Percentiles rank a stretch among this genome's conserved stretches.
These are phyloP conservation scores for Nymphalis polychloros DNA, from an alignment of 2,888 invertebrate genomes.

Conservation along the genomic window DNA sequence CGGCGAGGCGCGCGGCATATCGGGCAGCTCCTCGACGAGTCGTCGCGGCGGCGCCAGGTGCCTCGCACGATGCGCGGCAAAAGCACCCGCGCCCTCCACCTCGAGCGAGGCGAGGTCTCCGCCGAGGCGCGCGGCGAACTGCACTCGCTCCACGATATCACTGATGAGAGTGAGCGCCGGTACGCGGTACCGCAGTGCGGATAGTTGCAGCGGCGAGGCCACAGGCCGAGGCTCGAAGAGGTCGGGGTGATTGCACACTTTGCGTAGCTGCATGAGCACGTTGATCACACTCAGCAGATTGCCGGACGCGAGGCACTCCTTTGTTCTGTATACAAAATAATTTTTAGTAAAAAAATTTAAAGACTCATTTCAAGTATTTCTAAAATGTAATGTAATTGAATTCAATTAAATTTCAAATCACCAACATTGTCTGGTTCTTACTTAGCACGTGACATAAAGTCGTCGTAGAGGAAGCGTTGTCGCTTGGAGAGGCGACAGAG, in stretches of 20 bases:
- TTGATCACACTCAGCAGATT: conserved; percentile 97
- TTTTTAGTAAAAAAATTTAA: background rate
- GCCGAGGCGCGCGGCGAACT: conserved; percentile 85
- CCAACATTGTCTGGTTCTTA: conserved; percentile 68
- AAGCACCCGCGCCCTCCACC: conserved; percentile 88
- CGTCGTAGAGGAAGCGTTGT: conserved; percentile 98
- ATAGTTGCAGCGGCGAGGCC: conserved; percentile 95
- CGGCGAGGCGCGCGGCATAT: conserved; percentile 83
- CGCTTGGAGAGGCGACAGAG: conserved; percentile 97
- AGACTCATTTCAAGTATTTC: background rate
- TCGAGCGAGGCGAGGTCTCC: conserved; percentile 84
- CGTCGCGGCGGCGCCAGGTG: conserved; percentile 86
- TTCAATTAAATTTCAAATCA: too few relatives aligned
- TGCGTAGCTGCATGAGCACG: conserved; percentile 97
- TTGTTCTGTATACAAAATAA: conserved; percentile 84
- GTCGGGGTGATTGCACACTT: conserved; percentile 99
- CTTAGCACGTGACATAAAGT: conserved; percentile 98
- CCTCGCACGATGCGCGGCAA: conserved; percentile 90
- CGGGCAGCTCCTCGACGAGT: conserved; percentile 72
- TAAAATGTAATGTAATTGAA: too few relatives aligned
- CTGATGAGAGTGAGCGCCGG: conserved; percentile 90
- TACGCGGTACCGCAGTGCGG: conserved; percentile 85
- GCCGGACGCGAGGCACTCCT: conserved; percentile 95
- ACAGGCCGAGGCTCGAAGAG: conserved; percentile 98
- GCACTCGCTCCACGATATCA: conserved; percentile 84